Evolutionary conservation across 1,140 invertebrate genomes (phyloP).

Genomic region (Bombus affinis): DNA sequence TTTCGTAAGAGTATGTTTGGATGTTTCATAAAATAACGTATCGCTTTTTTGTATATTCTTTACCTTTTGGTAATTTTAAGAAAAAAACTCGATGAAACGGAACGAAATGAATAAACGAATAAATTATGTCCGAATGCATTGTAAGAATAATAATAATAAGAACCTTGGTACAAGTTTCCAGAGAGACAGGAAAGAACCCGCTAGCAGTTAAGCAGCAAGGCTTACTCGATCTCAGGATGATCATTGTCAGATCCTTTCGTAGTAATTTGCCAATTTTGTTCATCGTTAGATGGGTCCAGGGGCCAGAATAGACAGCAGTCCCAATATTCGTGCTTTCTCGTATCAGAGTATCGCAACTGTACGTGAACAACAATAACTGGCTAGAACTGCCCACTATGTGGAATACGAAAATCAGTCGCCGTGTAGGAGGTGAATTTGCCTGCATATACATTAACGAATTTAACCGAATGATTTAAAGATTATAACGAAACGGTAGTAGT

Average conservation of each 20-base stretch:
- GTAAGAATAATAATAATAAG: background rate
- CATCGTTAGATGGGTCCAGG: conserved; percentile 38
- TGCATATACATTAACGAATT: background rate
- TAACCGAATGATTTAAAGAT: background rate
- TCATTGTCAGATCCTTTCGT: conserved; percentile 29
- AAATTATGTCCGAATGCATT: background rate
- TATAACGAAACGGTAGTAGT: too few relatives aligned
- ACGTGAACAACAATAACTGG: conserved; percentile 24
- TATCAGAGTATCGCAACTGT: conserved; percentile 52
- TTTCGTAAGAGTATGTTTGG: too few relatives aligned
- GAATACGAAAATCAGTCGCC: background rate
- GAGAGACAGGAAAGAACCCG: conserved; percentile 59
- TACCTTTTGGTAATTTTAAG: too few relatives aligned
- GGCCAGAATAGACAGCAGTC: conserved; percentile 26
- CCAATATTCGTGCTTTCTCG: conserved; percentile 47
- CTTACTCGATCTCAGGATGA: conserved; percentile 40
- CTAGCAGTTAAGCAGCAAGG: conserved; percentile 54
- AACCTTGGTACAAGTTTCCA: conserved; percentile 56
- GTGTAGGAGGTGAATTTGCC: background rate
- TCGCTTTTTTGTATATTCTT: too few relatives aligned
- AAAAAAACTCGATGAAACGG: too few relatives aligned
- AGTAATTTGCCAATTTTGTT: conserved; percentile 10
- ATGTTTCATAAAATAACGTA: too few relatives aligned
- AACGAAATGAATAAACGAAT: too few relatives aligned
- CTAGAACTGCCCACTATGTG: background rate